phyloP scores from a whole-genome alignment of 2,888 invertebrate species.

The Clistopyga incitator region DNA sequence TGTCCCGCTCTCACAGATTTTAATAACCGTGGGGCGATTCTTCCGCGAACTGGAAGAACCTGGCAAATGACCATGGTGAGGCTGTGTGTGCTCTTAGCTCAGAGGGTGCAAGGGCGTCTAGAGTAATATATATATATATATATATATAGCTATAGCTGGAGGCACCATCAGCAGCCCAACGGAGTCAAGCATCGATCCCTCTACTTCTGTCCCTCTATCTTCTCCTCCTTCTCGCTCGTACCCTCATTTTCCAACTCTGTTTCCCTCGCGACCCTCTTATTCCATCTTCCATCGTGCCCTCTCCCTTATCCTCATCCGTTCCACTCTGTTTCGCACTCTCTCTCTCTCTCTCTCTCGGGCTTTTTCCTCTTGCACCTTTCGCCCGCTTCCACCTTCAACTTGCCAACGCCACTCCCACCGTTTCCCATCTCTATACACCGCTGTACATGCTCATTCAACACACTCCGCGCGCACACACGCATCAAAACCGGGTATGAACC shows the following conservation, averaged over 20 bases:
- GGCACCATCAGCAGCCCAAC: slow-evolving; percentile 66
- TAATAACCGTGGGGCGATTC: slow-evolving; percentile 75
- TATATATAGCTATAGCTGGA: slow-evolving; percentile 40
- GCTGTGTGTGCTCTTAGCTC: slow-evolving; percentile 63
- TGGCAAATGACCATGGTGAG: slow-evolving; percentile 78
- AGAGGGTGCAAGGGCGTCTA: slow-evolving; percentile 10
- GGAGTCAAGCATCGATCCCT: slow-evolving; percentile 79
- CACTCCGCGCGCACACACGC: slow-evolving; percentile 6
- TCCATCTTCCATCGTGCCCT: slow-evolving; percentile 45
- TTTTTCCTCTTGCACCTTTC: slow-evolving; percentile 36
- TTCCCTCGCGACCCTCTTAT: slow-evolving; percentile 56
- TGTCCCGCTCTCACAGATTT: slow-evolving; percentile 72
- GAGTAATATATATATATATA: slow-evolving; percentile 3
- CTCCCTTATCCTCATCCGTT: slow-evolving; percentile 3
- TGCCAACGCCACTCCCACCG: background rate
- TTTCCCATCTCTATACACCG: slow-evolving; percentile 12
- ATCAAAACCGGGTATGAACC: slow-evolving; percentile 6
- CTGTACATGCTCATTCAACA: slow-evolving; percentile 7
- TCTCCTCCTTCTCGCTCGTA: slow-evolving; percentile 25
- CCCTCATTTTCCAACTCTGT: slow-evolving; percentile 59
- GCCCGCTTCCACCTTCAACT: slow-evolving; percentile 26
- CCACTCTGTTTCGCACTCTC: slow-evolving; percentile 18
- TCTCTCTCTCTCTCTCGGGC: slow-evolving; percentile 22
- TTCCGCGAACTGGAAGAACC: slow-evolving; percentile 73
- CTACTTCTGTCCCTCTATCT: slow-evolving; percentile 58